These are phyloP conservation scores for Sarcophaga variegata DNA, from an alignment of 2,888 invertebrate genomes.

Conservation along the genomic window DNA sequence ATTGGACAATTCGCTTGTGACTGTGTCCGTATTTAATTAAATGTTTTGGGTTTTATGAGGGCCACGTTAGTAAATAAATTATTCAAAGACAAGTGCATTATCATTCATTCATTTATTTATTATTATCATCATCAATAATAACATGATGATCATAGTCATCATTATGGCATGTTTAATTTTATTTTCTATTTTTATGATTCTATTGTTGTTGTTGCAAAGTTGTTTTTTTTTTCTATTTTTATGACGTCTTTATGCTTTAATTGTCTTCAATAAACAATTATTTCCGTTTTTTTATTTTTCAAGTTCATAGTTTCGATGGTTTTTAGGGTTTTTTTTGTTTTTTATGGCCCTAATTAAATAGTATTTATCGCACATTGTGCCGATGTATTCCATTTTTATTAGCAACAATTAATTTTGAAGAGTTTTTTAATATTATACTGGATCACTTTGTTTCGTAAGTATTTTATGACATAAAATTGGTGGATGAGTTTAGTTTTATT, in stretches of 20 bases:
- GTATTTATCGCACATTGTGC: not conserved
- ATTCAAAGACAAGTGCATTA: too few species aligned
- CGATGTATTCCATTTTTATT: not conserved
- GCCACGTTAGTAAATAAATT: not conserved
- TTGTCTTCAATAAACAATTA: conserved; percentile 22
- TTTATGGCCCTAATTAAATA: too few species aligned
- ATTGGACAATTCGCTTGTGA: not conserved
- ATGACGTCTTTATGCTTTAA: conserved; percentile 18
- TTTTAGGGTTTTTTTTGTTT: not conserved
- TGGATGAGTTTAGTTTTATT: too few species aligned
- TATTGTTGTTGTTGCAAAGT: not conserved
- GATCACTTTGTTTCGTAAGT: too few species aligned
- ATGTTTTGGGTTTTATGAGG: not conserved
- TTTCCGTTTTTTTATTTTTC: not conserved
- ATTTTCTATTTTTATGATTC: conserved; percentile 10
- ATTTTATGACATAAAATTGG: too few species aligned
- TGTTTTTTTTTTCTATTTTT: not conserved
- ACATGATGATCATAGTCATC: not conserved
- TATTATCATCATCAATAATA: not conserved
- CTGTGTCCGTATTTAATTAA: not conserved
- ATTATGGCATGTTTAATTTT: conserved; percentile 27
- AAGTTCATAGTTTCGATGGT: not conserved
- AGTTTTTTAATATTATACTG: too few species aligned
- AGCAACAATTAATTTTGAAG: too few species aligned
- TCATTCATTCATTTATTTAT: not conserved